Evolutionary conservation across 2,888 invertebrate genomes (phyloP).

Genomic region (Erebia ligea): DNA sequence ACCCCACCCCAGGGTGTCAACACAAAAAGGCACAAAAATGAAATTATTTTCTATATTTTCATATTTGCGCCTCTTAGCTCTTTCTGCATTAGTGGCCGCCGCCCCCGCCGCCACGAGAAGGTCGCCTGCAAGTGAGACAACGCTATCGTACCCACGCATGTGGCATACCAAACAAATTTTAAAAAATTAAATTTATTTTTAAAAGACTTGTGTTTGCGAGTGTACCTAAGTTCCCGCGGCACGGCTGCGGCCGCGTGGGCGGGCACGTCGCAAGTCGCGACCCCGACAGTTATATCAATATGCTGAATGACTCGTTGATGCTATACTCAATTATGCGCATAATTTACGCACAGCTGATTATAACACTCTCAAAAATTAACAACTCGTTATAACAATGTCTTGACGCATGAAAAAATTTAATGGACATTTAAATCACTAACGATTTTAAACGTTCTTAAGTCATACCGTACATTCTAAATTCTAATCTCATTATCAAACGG

Average conservation of each 20-base stretch:
- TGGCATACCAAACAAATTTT: too few species aligned
- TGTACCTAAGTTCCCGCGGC: slow-evolving; percentile 42
- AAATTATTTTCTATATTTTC: too few species aligned
- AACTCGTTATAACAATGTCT: slow-evolving; percentile 10
- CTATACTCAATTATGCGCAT: slow-evolving; percentile 46
- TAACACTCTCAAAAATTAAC: slow-evolving; percentile 13
- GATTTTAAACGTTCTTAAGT: neutral
- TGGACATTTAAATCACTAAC: neutral
- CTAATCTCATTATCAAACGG: too few species aligned
- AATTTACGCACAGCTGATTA: slow-evolving; percentile 38
- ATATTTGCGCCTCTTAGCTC: too few species aligned
- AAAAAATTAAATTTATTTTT: too few species aligned
- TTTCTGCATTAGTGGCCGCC: too few species aligned
- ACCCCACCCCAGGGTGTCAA: too few species aligned
- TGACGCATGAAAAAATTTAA: neutral
- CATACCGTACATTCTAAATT: neutral
- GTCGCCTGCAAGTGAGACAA: too few species aligned
- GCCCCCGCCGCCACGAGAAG: too few species aligned
- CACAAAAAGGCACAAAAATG: too few species aligned
- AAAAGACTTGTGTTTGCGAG: slow-evolving; percentile 39
- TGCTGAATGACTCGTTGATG: slow-evolving; percentile 52
- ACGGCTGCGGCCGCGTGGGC: slow-evolving; percentile 63
- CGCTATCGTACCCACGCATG: too few species aligned
- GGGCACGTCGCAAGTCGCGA: slow-evolving; percentile 59
- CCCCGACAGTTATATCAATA: slow-evolving; percentile 78